Percentiles rank a stretch among this genome's conserved stretches.
These are phyloP conservation scores for Microtus ochrogaster DNA, from an alignment of 2,113 vertebrate genomes.

Conservation along the genomic window DNA sequence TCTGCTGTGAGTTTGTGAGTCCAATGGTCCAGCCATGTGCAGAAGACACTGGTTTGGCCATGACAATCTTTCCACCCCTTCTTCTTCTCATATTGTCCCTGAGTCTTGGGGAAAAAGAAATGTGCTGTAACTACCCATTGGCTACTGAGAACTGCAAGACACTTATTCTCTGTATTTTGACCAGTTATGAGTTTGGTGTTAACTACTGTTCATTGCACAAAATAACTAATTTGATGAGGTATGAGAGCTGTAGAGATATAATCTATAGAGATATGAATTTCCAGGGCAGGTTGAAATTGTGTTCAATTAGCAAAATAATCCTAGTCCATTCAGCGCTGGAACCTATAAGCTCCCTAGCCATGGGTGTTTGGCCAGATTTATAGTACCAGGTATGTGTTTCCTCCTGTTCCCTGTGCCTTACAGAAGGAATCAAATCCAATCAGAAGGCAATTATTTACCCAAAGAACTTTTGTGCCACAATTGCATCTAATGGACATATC, in stretches of 20 bases:
- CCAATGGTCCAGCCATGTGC: not conserved
- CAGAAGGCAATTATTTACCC: not conserved
- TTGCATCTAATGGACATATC: not conserved
- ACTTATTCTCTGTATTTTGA: not conserved
- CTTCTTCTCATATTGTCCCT: not conserved
- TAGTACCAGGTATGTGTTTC: not conserved
- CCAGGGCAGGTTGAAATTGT: not conserved
- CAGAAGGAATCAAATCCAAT: not conserved
- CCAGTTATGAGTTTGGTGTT: not conserved
- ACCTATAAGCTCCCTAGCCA: not conserved
- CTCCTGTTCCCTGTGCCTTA: not conserved
- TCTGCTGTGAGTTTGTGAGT: not conserved
- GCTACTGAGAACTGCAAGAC: not conserved
- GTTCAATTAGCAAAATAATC: not conserved
- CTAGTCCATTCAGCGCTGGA: not conserved
- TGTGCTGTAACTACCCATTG: not conserved
- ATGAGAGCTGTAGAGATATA: not conserved
- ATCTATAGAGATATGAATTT: not conserved
- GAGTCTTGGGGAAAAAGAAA: not conserved
- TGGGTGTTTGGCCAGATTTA: not conserved
- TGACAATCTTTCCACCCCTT: not conserved
- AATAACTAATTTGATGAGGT: not conserved
- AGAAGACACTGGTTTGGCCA: not conserved
- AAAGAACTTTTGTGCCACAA: not conserved
- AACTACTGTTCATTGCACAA: not conserved